These are phyloP conservation scores for Calephelis perditalis DNA, from an alignment of 2,888 invertebrate genomes.

Conservation along the genomic window DNA sequence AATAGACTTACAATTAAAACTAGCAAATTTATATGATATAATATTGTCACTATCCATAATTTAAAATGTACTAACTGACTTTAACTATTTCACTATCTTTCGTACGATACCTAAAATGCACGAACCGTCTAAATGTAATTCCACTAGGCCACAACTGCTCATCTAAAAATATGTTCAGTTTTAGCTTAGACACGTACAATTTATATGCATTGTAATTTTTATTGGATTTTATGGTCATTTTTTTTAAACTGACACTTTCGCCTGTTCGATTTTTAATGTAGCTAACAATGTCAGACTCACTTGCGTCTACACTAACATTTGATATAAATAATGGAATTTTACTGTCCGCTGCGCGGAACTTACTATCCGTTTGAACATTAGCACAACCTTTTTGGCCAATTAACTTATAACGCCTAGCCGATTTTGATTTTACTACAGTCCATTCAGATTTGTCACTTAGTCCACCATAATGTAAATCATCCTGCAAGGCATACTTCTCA, in stretches of 20 bases:
- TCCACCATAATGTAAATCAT: neutral
- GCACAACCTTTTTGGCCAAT: neutral
- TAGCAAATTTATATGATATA: neutral
- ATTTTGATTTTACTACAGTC: neutral
- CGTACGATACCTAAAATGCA: conserved; percentile 19
- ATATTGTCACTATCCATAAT: neutral
- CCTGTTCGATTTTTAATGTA: conserved; percentile 23
- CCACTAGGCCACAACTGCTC: conserved; percentile 19
- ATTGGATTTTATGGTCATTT: conserved; percentile 17
- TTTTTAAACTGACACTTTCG: conserved; percentile 22
- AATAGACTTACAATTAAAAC: neutral
- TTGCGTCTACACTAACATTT: conserved; percentile 13
- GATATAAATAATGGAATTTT: conserved; percentile 8
- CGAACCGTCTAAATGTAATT: conserved; percentile 16
- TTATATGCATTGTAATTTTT: conserved; percentile 15
- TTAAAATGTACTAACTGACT: neutral
- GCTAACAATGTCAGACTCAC: conserved; percentile 15
- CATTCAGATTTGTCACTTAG: neutral
- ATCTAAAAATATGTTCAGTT: conserved; percentile 10
- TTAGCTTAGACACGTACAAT: conserved; percentile 12
- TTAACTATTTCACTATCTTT: neutral
- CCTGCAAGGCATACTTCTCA: neutral
- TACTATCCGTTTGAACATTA: neutral
- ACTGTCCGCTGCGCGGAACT: neutral
- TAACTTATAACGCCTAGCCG: neutral